Evolutionary conservation across 2,888 invertebrate species (phyloP).

Genomic region (Meloe dianella): DNA sequence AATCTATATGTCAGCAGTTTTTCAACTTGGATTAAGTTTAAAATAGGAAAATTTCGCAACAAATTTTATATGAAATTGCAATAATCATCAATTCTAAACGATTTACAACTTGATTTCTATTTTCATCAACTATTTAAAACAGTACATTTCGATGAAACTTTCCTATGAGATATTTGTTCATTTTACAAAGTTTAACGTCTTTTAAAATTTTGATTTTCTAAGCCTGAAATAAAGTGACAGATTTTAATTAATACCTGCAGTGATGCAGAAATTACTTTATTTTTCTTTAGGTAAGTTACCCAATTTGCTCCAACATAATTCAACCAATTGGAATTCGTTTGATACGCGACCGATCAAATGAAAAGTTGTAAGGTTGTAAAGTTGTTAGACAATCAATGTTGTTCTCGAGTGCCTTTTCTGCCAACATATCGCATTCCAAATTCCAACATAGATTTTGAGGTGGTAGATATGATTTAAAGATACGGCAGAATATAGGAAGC

Average conservation of each 20-base stretch:
- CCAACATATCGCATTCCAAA: conserved; percentile 26
- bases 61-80: background rate
- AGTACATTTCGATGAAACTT: background rate
- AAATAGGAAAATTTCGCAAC: background rate
- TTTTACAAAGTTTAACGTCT: too few relatives aligned
- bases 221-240: background rate
- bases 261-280: too few relatives aligned
- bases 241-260: background rate
- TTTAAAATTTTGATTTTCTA: background rate
- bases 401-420: background rate
- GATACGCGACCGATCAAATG: background rate
- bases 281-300: background rate
- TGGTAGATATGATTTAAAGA: conserved; percentile 35
- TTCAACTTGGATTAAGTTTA: conserved; percentile 3
- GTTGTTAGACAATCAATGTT: conserved; percentile 15
- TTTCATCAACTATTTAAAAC: conserved; percentile 5
- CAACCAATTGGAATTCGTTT: background rate
- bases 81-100: background rate
- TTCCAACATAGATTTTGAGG: conserved; percentile 29
- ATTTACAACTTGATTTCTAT: background rate
- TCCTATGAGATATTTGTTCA: background rate
- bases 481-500: conserved; percentile 36
- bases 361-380: conserved; percentile 17
- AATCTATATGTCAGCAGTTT: conserved; percentile 32
- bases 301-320: background rate